Conservation (phyloP, 2,113 vertebrate genomes). For the Corapipo altera region DNA sequence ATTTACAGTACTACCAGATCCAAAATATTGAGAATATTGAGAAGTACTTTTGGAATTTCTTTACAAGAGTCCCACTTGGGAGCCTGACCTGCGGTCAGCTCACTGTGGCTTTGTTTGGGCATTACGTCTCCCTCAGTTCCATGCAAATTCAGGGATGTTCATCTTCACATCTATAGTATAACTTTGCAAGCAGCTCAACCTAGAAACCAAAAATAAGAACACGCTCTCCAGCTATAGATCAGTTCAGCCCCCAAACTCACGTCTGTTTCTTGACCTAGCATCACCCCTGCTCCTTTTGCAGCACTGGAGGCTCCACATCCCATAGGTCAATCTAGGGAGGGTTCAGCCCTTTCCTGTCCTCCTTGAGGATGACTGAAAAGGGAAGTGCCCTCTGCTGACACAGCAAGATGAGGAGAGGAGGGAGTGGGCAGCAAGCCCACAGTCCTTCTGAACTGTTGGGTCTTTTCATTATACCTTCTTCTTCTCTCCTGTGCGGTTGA, state of each 20-base stretch:
- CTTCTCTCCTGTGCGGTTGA: neutral
- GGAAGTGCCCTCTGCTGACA: neutral
- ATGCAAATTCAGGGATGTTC: neutral
- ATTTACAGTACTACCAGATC: neutral
- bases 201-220: neutral
- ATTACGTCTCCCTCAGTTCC: neutral
- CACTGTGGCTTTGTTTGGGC: neutral
- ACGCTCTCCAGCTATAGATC: neutral
- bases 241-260: neutral
- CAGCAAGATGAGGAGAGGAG: neutral
- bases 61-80: neutral
- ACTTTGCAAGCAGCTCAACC: neutral
- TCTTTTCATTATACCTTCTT: neutral
- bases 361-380: neutral
- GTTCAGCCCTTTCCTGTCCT: neutral
- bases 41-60: neutral
- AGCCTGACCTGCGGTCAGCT: neutral
- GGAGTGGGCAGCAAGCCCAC: neutral
- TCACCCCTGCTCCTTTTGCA: neutral
- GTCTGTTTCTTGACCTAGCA: slow-evolving; percentile 17
- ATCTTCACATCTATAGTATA: neutral
- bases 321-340: neutral
- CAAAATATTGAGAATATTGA: neutral
- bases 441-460: neutral
- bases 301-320: neutral